Base-by-base conservation (phyloP, 1,140 invertebrate species). In the Popillia japonica region DNA sequence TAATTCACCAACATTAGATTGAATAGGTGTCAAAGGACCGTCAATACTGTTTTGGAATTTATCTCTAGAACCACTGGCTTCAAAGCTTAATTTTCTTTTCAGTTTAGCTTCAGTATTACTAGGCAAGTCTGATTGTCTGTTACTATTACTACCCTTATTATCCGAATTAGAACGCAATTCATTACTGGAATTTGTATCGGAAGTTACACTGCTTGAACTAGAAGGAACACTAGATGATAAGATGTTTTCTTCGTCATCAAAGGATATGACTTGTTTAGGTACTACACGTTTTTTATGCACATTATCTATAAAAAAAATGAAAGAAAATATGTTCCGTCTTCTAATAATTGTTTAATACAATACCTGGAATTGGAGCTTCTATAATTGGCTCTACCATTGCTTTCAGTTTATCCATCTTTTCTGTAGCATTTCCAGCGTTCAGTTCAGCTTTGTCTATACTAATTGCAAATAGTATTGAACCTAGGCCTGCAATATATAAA, bases 391-490 rank as follows among this genome's bases (percentile, higher is more conserved):
- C 88, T 14, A 83, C 83, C 74, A 83, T 85, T 3, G 77, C 77
- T 6, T 82, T 78, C 9, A 81, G 74, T 80, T 79, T 81, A 77
- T 81, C 77, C 55, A 76, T 59, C 44, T 82, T 79, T 77, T 83
- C 80, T 0, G 40, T 78, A 11, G 76, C 80, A 6, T 84, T 78
- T 0, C 83, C 84, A 79, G 79, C 81, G 88, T 97, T 95, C 55
- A 97, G 88, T 85, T 95, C 93, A 76, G 91, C 87, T 87, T 94
- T 95, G 86, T 98, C 96, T 81, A 97, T 94, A 83, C 92, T 94
- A 83, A 98, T 93, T 27, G 96, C 96, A 89, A 98, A 98, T 80
- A 97, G 89, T 85, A 98, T 93, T 48, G 94, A 93, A 79, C 92
- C 92, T 83, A 97, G 88, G 78, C 95, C 95, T 95, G 9, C 14